Evolutionary conservation across 2,888 invertebrate species (phyloP), one percentile per base, ranked within the genome.

Genomic region (Steromphala cineraria): DNA sequence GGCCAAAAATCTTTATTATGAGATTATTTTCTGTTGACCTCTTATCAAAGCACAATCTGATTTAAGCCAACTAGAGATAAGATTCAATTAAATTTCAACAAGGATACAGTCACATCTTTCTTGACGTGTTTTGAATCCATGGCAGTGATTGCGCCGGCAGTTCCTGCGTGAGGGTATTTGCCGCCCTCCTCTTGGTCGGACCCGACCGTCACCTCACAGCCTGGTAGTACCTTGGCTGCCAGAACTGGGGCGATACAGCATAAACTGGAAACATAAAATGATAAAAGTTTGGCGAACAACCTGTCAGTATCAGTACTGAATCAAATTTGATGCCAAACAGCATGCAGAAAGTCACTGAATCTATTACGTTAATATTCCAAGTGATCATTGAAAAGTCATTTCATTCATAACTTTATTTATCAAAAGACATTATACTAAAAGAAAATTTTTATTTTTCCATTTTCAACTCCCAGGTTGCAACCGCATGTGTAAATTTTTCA

Each of bases 201-300:
- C 0, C 94, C 94, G 8, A 93, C 89, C 10, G 94, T 94, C 62
- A 94, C 89, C 80, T 92, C 90, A 87, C 90, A 89, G 36, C 91
- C 91, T 17, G 81, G 87, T 13, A 93, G 81, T 1, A 94, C 93
- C 86, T 92, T 94, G 3, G 95, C 95, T 17, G 94, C 93, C 53
- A 95, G 85, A 7, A 94, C 93, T 13, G 95, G 94, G 2, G 95
- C 93, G 80, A 95, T 95, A 88, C 95, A 95, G 81, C 94, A 94
- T 78, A 95, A 86, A 8, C 93, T 93, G 87, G 7, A 82, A 81
- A 21, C 74, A 7, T 75, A 21, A 46, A 15, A 17, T 17, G 10
- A 46, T 21, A n/a, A 31, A 2, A 74, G 28, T 67, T 46, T n/a
- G 3, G n/a, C 5, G 36, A 52, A 10, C 53, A 21, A 13, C 13